Conservation (phyloP, 30 jellyfish, hydroid and myxozoan genomes). For the Chrysaora quinquecirrha region DNA sequence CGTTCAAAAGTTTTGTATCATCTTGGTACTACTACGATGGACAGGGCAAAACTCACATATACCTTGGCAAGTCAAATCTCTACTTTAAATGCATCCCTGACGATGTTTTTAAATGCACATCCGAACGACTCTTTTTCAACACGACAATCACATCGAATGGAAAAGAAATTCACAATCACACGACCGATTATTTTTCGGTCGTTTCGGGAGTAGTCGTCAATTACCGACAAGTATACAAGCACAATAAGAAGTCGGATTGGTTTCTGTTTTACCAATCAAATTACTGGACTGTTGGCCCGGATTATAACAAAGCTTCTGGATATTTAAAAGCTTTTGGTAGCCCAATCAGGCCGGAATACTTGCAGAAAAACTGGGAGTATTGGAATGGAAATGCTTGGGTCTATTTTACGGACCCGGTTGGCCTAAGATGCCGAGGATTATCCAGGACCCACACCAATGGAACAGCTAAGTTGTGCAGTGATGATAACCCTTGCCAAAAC, state of each 20-base stretch:
- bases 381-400: too few relatives aligned
- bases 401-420: too few relatives aligned
- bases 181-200: constrained; percentile 25
- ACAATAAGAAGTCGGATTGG: constrained; percentile 24
- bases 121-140: constrained; percentile 24
- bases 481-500: too few relatives aligned
- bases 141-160: constrained; percentile 21
- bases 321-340: too few relatives aligned
- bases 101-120: constrained; percentile 40
- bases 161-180: not conserved
- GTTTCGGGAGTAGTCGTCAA: not conserved
- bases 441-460: too few relatives aligned
- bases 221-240: constrained; percentile 57
- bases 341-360: too few relatives aligned
- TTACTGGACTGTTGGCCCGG: too few relatives aligned
- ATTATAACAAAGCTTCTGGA: too few relatives aligned
- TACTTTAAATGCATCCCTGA: constrained; percentile 7
- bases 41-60: not conserved
- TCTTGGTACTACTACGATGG: not conserved
- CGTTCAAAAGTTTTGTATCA: not conserved
- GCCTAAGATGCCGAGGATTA: too few relatives aligned
- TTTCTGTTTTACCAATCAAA: too few relatives aligned
- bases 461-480: too few relatives aligned
- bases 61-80: not conserved
- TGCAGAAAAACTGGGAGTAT: too few relatives aligned